Evolutionary conservation across 2,797 vertebrate genomes (phyloP).

Genomic region (Schizopygopsis malacanthus): DNA sequence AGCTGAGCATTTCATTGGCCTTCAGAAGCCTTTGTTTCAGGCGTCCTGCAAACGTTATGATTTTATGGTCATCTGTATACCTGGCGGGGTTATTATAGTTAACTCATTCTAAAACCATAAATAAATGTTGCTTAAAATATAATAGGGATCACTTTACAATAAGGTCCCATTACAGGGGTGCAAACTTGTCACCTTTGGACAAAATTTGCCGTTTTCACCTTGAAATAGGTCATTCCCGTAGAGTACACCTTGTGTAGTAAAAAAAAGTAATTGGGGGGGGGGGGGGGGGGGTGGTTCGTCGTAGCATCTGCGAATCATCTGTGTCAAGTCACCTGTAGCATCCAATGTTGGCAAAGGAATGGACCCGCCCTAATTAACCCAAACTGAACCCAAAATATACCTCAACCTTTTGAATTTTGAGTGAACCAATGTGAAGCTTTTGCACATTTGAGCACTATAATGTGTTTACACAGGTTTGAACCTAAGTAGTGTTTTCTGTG

Average conservation of each 20-base stretch:
- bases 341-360: too few relatives aligned
- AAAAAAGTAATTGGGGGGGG: too few relatives aligned
- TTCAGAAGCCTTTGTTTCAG: not conserved
- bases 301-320: too few relatives aligned
- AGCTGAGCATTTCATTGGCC: conserved; percentile 27
- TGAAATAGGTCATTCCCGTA: too few relatives aligned
- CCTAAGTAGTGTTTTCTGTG: not conserved
- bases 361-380: too few relatives aligned
- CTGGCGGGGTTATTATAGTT: not conserved
- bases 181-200: too few relatives aligned
- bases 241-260: too few relatives aligned
- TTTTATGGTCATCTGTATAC: not conserved
- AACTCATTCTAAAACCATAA: not conserved
- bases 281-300: too few relatives aligned
- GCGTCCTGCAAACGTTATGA: not conserved
- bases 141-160: not conserved
- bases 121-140: not conserved
- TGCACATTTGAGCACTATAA: not conserved
- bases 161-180: not conserved
- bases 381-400: not conserved
- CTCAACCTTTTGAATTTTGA: not conserved
- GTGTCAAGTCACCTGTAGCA: too few relatives aligned
- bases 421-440: not conserved
- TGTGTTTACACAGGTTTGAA: not conserved
- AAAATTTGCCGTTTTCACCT: too few relatives aligned